These are phyloP conservation scores for Nettapus auritus DNA, from an alignment of 2,113 vertebrate genomes.

Conservation along the genomic window DNA sequence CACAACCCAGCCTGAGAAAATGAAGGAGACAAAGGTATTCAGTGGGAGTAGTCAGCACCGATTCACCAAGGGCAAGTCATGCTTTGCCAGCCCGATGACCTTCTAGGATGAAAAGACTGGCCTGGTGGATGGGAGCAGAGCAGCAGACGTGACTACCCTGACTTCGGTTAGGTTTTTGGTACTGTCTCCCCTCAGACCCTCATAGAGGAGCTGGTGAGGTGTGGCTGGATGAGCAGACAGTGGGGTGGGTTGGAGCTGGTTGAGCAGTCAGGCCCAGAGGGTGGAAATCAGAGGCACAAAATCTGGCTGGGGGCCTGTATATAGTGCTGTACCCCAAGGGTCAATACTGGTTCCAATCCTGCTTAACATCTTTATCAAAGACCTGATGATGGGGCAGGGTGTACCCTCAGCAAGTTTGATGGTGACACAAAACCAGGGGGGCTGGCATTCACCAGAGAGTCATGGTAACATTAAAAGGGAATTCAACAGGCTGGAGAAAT, in stretches of 20 bases:
- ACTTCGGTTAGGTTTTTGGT: not conserved
- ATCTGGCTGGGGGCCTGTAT: not conserved
- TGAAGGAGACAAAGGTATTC: not conserved
- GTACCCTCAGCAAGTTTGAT: not conserved
- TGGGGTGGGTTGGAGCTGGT: not conserved
- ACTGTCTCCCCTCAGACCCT: not conserved
- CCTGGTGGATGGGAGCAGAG: not conserved
- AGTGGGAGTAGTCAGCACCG: not conserved
- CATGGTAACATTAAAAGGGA: not conserved
- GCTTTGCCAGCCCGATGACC: not conserved
- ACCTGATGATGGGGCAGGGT: not conserved
- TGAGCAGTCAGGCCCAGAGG: not conserved
- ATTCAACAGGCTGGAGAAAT: not conserved
- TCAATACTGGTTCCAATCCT: too few relatives aligned
- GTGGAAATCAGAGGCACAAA: rapidly evolving
- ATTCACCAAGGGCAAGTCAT: not conserved
- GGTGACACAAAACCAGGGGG: not conserved
- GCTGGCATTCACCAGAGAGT: not conserved
- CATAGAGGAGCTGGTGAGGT: not conserved
- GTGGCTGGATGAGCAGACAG: not conserved
- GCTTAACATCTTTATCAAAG: not conserved
- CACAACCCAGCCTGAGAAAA: not conserved
- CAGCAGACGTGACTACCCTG: not conserved
- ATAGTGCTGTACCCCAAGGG: not conserved
- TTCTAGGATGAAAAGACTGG: not conserved